Conservation (phyloP, 2,888 invertebrate species). For the Auanema freiburgensis region DNA sequence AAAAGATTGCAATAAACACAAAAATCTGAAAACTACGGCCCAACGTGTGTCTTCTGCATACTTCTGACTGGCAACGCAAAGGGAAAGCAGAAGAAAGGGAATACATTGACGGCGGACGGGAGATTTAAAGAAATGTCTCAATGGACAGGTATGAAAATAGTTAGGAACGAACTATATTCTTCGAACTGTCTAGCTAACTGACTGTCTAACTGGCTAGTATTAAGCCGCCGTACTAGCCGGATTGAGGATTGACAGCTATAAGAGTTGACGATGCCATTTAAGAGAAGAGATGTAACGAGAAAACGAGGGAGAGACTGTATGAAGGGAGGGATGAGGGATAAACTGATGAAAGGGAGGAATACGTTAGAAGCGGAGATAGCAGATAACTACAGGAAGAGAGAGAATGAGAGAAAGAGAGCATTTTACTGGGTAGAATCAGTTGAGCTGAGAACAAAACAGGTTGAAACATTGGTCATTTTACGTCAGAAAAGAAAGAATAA, state of each 20-base stretch:
- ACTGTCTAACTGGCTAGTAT: no score
- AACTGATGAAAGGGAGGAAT: conserved; percentile 1
- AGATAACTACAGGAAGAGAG: not conserved
- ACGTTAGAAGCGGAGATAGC: no score
- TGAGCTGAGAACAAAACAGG: no score
- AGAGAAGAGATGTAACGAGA: conserved; percentile 5
- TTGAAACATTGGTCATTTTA: no score
- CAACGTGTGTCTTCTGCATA: no score
- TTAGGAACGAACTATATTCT: not conserved
- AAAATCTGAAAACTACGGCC: no score
- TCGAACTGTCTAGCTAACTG: no score
- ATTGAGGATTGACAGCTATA: not conserved
- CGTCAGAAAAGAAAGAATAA: no score
- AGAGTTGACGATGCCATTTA: conserved; percentile 4
- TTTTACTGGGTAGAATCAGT: no score
- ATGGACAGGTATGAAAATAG: not conserved
- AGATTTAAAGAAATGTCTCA: not conserved
- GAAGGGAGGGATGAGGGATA: not conserved
- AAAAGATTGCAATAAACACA: no score
- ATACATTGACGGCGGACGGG: conserved; percentile 4
- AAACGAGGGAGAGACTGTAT: conserved; percentile 1
- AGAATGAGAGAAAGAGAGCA: not conserved
- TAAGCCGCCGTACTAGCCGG: no score
- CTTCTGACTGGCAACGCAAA: no score
- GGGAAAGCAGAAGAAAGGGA: conserved; percentile 3